These are phyloP conservation scores for Phacellophora camtschatica DNA, from an alignment of 30 jellyfish, hydroid and myxozoan genomes.

Conservation along the genomic window DNA sequence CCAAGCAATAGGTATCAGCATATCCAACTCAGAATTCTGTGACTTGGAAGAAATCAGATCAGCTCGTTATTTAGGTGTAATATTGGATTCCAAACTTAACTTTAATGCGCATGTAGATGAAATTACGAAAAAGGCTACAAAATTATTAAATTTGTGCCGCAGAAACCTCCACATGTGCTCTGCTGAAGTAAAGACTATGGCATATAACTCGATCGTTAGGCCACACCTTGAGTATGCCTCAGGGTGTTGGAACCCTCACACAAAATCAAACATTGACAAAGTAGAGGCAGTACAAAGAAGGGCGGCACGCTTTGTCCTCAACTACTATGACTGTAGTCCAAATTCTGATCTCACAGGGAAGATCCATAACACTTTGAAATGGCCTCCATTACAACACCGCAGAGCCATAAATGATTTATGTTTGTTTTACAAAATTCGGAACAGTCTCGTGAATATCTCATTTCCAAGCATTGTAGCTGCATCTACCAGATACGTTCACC, in stretches of 20 bases:
- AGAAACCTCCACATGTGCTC: slow-evolving; percentile 53
- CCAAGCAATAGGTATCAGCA: background rate
- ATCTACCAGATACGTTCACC: slow-evolving; percentile 17
- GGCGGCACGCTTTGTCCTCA: slow-evolving; percentile 48
- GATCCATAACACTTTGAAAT: slow-evolving; percentile 29
- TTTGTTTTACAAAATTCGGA: slow-evolving; percentile 22
- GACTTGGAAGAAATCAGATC: slow-evolving; percentile 21
- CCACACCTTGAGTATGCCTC: slow-evolving; percentile 48
- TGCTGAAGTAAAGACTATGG: slow-evolving; percentile 43
- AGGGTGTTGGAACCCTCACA: slow-evolving; percentile 51
- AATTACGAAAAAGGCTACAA: slow-evolving; percentile 22
- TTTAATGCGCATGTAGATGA: slow-evolving; percentile 20
- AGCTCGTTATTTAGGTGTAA: slow-evolving; percentile 16
- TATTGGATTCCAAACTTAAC: slow-evolving; percentile 1
- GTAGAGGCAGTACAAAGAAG: slow-evolving; percentile 46
- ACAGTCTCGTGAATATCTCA: slow-evolving; percentile 34
- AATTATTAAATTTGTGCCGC: slow-evolving; percentile 28
- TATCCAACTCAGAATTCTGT: slow-evolving; percentile 1
- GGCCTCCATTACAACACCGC: slow-evolving; percentile 51
- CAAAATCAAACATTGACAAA: slow-evolving; percentile 31
- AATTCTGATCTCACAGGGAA: slow-evolving; percentile 46
- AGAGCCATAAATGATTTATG: slow-evolving; percentile 21
- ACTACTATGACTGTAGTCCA: slow-evolving; percentile 46
- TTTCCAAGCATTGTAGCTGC: slow-evolving; percentile 43
- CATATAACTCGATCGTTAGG: slow-evolving; percentile 43